Conservation (phyloP, 2,888 invertebrate genomes). For the Horisme vitalbata region DNA sequence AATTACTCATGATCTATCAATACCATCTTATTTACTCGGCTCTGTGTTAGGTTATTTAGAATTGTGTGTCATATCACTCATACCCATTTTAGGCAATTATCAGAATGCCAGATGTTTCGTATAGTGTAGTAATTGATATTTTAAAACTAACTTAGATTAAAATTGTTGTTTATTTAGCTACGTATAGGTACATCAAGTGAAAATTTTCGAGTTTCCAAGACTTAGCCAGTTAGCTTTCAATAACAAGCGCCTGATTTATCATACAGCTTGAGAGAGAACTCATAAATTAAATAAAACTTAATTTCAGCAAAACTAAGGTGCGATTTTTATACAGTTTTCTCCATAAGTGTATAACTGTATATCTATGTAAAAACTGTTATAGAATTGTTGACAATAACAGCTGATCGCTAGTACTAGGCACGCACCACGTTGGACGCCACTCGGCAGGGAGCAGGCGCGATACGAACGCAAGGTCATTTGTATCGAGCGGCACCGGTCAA, state of each 20-base stretch:
- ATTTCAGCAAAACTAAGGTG: too few species aligned
- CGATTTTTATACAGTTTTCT: too few species aligned
- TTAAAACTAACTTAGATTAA: conserved; percentile 11
- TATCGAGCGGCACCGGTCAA: conserved; percentile 65
- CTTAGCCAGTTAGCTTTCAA: too few species aligned
- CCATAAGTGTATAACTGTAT: too few species aligned
- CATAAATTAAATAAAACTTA: too few species aligned
- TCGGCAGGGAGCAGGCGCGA: conserved; percentile 54
- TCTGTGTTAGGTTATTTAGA: conserved; percentile 31
- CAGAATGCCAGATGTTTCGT: conserved; percentile 34
- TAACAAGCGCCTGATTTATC: too few species aligned
- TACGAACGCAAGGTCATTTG: conserved; percentile 58
- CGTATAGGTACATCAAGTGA: background rate
- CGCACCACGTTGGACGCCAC: conserved; percentile 53
- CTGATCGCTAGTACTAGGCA: conserved; percentile 55
- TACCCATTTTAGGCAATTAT: conserved; percentile 29
- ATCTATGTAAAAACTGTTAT: too few species aligned
- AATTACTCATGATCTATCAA: conserved; percentile 23
- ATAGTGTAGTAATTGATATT: conserved; percentile 32
- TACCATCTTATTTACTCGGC: conserved; percentile 27
- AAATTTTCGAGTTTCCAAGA: conserved; percentile 1
- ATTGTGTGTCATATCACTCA: conserved; percentile 38
- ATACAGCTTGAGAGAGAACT: too few species aligned
- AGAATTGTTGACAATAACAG: conserved; percentile 56
- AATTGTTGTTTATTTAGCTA: conserved; percentile 5